Base-by-base conservation (phyloP, 2,113 vertebrate genomes). In the Austrofundulus limnaeus region DNA sequence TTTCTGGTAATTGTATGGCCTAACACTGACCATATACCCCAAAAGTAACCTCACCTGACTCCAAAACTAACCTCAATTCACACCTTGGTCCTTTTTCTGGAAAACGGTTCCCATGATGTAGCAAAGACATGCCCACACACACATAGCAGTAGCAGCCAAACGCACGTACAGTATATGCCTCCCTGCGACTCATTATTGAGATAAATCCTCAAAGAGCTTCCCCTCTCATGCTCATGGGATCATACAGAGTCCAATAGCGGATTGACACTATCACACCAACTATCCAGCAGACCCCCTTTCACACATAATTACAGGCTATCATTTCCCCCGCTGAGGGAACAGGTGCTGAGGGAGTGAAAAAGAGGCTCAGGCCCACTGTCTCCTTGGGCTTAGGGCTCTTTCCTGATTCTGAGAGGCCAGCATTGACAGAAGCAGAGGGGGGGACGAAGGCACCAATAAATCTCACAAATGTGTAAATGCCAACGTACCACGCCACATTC, bases 401-500 rank as follows among this genome's bases (percentile, higher is more conserved):
- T 87, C 78, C 88, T 88, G 81, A 69, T 87, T 71, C 49, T 67
- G 81, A 85, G 86, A 77, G 80, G 58, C 79, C 67, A 12, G 75
- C 84, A 87, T 84, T 87, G 86, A 88, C 69, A 78, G 79, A 81
- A 76, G 78, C 75, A 55, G 75, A 72, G 80, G 75, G 70, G 66
- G 70, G 70, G 66, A 70, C 64, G 75, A 82, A 80, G 87, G 80
- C 24, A 10, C 54, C 65, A 74, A 90, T 92, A 92, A 92, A 91
- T 92, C 88, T 88, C 42, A 75, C 61, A 38, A 91, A 89, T 66
- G 56, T 87, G 87, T 85, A 91, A 90, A 92, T 90, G 86, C 91
- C 92, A 86, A 77, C 14, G 81, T 73, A 54, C 61, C 59, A 14
- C 86, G 52, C 61, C 59, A 14, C 86, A 92, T 92, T 90, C 90